Evolutionary conservation across 2,888 invertebrate species (phyloP), one percentile per base, ranked within the genome.

Genomic region (Meliscaeva auricollis): DNA sequence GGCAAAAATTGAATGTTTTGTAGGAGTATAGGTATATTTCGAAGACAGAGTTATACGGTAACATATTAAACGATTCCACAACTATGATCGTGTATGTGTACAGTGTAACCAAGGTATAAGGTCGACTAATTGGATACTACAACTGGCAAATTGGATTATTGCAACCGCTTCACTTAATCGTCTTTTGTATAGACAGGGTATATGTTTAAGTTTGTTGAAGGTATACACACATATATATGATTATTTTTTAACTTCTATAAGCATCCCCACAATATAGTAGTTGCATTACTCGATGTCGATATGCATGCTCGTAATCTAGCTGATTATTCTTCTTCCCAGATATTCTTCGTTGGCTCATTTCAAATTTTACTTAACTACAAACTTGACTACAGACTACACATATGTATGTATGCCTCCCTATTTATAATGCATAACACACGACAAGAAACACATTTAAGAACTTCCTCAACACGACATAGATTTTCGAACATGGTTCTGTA

Each of bases 61-160:
- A n/a, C n/a, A 60, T 26, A 60, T 22, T 81, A 76, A 82, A 84
- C 54, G 68, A 82, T 66, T 66, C 78, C 62, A 79, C 75, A 41
- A 32, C 38, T 62, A 5, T 44, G 30, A 52, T 68, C 17, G 60
- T 60, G 56, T 32, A 17, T 69, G 62, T 72, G n/a, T n/a, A n/a
- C n/a, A n/a, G n/a, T n/a, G 73, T 62, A 82, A 79, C 87, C 76
- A 85, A 87, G 87, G 78, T 87, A 87, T 87, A 88, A 87, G 88
- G 88, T 88, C 88, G 87, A 74, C 87, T 88, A 88, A 88, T 88
- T 88, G 88, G 88, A 88, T 88, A 87, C 81, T 68, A 69, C 70
- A 85, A 88, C 77, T 87, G 79, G 68, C 74, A 87, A 88, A 88
- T 88, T 88, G 88, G 88, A 88, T 88, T 88, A 88, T 88, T 88